Base-by-base conservation (phyloP, 2,888 invertebrate genomes). In the Tachystola acroxantha region DNA sequence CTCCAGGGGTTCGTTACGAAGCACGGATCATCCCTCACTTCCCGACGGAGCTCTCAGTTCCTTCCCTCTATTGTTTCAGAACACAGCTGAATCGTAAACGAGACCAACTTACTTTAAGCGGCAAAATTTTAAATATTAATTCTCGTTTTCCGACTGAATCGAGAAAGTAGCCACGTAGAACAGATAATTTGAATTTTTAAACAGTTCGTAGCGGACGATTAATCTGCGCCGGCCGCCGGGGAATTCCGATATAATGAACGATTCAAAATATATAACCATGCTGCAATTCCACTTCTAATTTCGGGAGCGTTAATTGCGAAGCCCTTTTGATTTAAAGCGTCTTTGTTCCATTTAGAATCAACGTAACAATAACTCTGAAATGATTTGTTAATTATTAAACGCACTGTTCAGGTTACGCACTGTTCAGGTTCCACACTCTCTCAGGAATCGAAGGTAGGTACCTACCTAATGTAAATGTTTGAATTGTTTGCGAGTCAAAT, bases 121-220 rank as follows among this genome's bases (percentile, higher is more conserved):
- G 41, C 39, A 44, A 45, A 50, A 57, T 67, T 63, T 72, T 59
- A 67, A 76, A 67, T 69, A 76, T 72, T 70, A 64, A 76, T 60
- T 57, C 59, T 48, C 55, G 56, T 62, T 70, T 68, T 57, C 59
- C 57, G 53, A 41, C 53, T 48, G 48, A 57, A 62, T 68, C 58
- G 47, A 34, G 45, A 63, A 65, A 69, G 67, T 61, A 68, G 50
- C 63, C 59, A 53, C 59, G 66, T 62, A 61, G 64, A 64, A 69
- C 56, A 61, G 62, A 70, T 68, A 63, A 70, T 69, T 70, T 75
- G 60, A 75, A 78, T 76, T 71, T 74, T 76, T 74, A 73, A 78
- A 69, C 64, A 72, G 59, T 48, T 62, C 45, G 53, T 56, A 56
- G 57, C 62, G 48, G 49, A 53, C 64, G 63, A 72, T 78, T 77